Percentiles rank a stretch among this genome's conserved stretches.
Conservation (phyloP, 2,113 vertebrate species). For the Heliornis fulica region DNA sequence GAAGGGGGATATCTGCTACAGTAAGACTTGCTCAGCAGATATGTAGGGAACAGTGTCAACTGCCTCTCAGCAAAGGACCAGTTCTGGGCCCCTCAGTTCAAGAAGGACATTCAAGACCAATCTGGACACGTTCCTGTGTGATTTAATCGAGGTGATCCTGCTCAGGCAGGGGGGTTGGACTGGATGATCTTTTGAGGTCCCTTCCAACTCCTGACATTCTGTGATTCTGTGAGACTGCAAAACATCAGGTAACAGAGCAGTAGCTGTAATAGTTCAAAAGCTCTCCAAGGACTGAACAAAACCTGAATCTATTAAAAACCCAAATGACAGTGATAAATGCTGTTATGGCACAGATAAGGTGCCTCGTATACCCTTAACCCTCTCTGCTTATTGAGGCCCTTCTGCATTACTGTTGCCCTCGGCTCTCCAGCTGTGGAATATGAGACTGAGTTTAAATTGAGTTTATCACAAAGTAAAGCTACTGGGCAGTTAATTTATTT, state of each 20-base stretch:
- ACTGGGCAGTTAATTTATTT: background rate
- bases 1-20: slow-evolving; percentile 32
- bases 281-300: background rate
- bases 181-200: no score
- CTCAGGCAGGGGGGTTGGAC: no score
- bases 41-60: background rate
- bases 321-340: background rate
- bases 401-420: no score
- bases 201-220: no score
- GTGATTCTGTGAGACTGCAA: no score
- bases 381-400: background rate
- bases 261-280: background rate
- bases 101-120: no score
- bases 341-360: background rate
- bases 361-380: background rate
- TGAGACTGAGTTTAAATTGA: background rate
- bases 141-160: no score
- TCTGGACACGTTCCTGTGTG: no score
- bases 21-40: slow-evolving; percentile 6
- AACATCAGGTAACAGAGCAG: background rate
- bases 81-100: no score
- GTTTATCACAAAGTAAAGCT: background rate
- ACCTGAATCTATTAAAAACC: background rate
- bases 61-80: background rate
- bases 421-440: background rate